Conservation (phyloP, 2,797 vertebrate genomes). For the Allenopithecus nigroviridis region DNA sequence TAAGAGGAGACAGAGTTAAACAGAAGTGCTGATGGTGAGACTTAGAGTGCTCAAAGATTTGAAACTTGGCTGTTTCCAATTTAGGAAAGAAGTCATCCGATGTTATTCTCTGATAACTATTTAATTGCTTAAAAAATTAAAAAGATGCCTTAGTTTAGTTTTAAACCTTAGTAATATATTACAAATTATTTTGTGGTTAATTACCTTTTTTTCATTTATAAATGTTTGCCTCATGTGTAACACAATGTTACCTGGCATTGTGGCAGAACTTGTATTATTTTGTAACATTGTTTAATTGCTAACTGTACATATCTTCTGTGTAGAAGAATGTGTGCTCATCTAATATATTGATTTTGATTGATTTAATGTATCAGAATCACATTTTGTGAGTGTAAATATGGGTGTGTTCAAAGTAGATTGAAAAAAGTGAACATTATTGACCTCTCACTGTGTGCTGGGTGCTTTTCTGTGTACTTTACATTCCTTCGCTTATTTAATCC, state of each 20-base stretch:
- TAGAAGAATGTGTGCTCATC: not conserved
- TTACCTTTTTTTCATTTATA: not conserved
- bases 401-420: not conserved
- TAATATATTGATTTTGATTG: not conserved
- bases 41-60: not conserved
- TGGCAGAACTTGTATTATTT: not conserved
- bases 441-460: not conserved
- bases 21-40: not conserved
- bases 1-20: not conserved
- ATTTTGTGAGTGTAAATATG: not conserved
- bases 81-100: not conserved
- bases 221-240: not conserved
- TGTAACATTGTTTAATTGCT: not conserved
- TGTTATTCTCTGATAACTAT: not conserved
- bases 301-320: not conserved
- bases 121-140: not conserved
- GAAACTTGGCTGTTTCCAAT: not conserved
- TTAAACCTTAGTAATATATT: not conserved
- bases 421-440: not conserved
- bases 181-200: not conserved
- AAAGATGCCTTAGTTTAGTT: not conserved
- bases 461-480: not conserved
- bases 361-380: not conserved
- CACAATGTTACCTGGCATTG: not conserved
- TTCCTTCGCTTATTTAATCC: not conserved